Evolutionary conservation across 2,113 vertebrate genomes (phyloP).

Genomic region (Trichomycterus rosablanca): DNA sequence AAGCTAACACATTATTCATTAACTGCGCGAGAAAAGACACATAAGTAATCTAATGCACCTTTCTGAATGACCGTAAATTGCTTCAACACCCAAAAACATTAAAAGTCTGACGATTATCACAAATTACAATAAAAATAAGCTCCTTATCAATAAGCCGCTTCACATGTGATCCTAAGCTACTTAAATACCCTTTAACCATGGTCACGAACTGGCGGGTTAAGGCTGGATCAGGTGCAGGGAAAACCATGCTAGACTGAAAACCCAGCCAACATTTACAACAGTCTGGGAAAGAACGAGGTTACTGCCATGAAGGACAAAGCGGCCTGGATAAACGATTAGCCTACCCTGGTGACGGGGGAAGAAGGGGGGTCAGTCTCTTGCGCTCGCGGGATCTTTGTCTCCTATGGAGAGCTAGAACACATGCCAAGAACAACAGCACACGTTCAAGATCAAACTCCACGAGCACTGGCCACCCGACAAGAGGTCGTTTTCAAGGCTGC

Average conservation of each 20-base stretch:
- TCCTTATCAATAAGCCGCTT: too few species aligned
- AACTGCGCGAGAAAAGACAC: too few species aligned
- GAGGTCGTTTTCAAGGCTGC: neutral
- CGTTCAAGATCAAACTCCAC: slow-evolving; percentile 20
- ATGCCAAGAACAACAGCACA: slow-evolving; percentile 24
- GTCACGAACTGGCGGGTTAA: neutral
- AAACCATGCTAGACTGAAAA: neutral
- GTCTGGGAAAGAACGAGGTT: slow-evolving; percentile 6
- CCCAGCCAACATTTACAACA: neutral
- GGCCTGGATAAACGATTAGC: slow-evolving; percentile 24
- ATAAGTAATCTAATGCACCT: too few species aligned
- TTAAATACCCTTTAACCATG: too few species aligned
- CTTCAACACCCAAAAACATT: too few species aligned
- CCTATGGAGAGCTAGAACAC: neutral
- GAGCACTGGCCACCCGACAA: neutral
- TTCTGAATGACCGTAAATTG: too few species aligned
- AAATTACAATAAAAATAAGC: too few species aligned
- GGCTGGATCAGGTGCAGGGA: neutral
- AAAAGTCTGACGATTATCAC: too few species aligned
- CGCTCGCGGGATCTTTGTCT: slow-evolving; percentile 9
- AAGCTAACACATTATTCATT: too few species aligned
- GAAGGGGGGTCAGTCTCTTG: neutral
- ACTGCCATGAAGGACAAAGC: slow-evolving; percentile 14
- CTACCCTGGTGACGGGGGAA: neutral
- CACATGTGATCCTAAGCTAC: too few species aligned